Percentiles rank a stretch among this genome's conserved stretches.
phyloP scores from a whole-genome alignment of 2,797 vertebrate species.

The Rallus crepitans region DNA sequence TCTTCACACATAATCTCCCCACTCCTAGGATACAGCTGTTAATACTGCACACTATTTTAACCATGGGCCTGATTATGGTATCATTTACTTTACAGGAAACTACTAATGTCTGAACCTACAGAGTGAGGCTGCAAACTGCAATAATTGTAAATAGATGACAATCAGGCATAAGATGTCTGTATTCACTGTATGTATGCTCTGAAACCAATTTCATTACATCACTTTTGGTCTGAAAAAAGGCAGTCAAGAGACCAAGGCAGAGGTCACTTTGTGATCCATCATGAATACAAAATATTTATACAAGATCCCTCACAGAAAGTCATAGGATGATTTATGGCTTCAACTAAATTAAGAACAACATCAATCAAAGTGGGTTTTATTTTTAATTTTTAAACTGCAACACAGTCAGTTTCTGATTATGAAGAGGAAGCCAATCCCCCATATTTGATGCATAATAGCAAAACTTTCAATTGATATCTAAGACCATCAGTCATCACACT shows the following conservation, averaged over 20 bases:
- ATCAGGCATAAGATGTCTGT: background rate
- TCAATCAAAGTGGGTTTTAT: slow-evolving; percentile 38
- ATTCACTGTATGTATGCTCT: background rate
- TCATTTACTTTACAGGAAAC: background rate
- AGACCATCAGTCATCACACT: background rate
- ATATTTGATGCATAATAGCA: background rate
- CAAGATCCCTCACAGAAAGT: background rate
- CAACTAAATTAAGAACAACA: slow-evolving; percentile 59
- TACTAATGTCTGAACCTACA: background rate
- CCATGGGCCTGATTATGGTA: background rate
- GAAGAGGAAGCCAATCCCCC: background rate
- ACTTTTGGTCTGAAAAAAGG: background rate
- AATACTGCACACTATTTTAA: background rate
- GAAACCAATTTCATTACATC: slow-evolving; percentile 42
- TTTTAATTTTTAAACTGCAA: slow-evolving; percentile 46
- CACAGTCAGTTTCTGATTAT: background rate
- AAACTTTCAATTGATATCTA: background rate
- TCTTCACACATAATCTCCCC: background rate
- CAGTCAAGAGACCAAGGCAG: background rate
- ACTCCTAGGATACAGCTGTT: background rate
- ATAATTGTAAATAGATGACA: background rate
- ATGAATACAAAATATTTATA: background rate
- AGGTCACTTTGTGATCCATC: background rate
- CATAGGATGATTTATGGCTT: slow-evolving; percentile 40
- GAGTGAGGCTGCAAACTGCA: background rate